phyloP scores from a whole-genome alignment of 2,797 vertebrate species.

The Pantherophis alleghaniensis region DNA sequence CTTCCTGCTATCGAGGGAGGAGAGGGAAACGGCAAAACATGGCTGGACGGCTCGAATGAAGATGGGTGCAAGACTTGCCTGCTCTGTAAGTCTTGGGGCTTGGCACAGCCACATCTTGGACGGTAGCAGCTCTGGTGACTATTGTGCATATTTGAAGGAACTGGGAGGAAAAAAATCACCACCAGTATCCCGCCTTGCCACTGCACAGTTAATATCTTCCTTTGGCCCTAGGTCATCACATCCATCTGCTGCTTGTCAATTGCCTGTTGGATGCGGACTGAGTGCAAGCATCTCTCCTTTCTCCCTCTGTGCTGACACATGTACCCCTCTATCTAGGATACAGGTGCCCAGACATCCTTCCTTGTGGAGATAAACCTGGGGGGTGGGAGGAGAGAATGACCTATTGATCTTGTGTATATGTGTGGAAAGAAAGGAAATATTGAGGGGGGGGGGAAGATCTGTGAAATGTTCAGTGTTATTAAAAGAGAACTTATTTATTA shows the following conservation, averaged over 20 bases:
- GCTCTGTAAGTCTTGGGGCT: not conserved
- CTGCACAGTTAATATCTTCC: slow-evolving; percentile 1
- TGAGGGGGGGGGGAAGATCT: slow-evolving; percentile 14
- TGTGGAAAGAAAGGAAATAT: not conserved
- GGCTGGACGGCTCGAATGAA: not conserved
- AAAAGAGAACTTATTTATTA: slow-evolving; percentile 71
- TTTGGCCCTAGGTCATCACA: not conserved
- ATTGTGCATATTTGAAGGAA: slow-evolving; percentile 3
- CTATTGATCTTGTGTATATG: slow-evolving; percentile 66
- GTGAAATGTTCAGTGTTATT: slow-evolving; percentile 69
- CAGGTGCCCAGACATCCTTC: not conserved
- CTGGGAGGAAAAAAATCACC: not conserved
- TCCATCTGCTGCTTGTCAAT: slow-evolving; percentile 28
- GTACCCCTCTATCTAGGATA: not conserved
- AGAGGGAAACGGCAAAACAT: not conserved
- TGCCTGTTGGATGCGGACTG: slow-evolving; percentile 24
- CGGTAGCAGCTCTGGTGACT: not conserved
- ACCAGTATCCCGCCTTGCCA: not conserved
- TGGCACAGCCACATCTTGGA: slow-evolving; percentile 21
- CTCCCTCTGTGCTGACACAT: not conserved
- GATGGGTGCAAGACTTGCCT: not conserved
- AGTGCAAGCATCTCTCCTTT: not conserved
- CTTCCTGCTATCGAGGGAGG: not conserved
- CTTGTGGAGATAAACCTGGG: not conserved
- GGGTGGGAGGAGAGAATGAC: slow-evolving; percentile 1